These are phyloP conservation scores for Strigamia crassipes DNA, from an alignment of 2,888 invertebrate genomes.

Conservation along the genomic window DNA sequence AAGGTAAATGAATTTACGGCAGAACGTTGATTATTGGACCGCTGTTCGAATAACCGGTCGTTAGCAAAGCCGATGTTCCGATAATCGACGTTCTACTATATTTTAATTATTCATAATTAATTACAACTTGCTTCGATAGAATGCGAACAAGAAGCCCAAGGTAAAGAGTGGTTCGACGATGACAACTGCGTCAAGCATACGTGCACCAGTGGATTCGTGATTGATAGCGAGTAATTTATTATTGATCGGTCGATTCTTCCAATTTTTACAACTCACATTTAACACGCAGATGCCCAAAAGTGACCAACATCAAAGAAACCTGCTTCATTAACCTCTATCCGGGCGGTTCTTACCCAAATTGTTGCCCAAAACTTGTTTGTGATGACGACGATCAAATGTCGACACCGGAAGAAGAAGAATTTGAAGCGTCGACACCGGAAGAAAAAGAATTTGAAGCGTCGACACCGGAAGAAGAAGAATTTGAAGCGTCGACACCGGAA, in stretches of 20 bases:
- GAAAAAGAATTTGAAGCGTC: neutral
- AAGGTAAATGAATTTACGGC: no score
- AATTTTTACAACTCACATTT: neutral
- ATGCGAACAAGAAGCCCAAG: neutral
- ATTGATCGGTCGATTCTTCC: neutral
- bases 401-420: neutral
- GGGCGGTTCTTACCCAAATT: neutral
- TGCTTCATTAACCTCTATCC: neutral
- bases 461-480: neutral
- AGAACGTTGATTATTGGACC: no score
- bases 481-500: neutral
- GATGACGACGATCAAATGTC: neutral
- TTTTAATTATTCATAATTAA: no score
- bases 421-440: neutral
- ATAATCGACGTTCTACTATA: no score
- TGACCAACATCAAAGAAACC: neutral
- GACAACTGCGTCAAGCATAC: neutral
- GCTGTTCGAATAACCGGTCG: no score
- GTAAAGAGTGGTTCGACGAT: neutral
- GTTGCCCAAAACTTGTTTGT: neutral
- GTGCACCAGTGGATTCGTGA: slow-evolving; percentile 25
- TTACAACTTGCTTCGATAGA: neutral
- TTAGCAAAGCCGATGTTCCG: no score
- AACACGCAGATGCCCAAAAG: neutral
- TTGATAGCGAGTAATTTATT: neutral